Evolutionary conservation across 2,888 invertebrate species (phyloP).

Genomic region (Synergus japonicus): DNA sequence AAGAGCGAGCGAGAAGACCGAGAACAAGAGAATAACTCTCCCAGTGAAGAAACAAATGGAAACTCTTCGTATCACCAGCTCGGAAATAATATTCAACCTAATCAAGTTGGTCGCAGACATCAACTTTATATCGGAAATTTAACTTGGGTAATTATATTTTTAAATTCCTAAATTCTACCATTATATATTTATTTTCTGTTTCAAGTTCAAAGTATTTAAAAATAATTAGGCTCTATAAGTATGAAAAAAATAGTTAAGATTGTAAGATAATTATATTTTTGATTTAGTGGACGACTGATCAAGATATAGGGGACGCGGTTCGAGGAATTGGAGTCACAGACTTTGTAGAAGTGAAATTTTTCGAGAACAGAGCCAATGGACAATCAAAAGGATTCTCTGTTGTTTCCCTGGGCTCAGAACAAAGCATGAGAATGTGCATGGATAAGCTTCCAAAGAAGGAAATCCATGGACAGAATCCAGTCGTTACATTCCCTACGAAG

Average conservation of each 20-base stretch:
- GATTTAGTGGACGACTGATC: conserved; percentile 97
- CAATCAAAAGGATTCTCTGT: conserved; percentile 99
- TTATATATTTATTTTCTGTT: background rate
- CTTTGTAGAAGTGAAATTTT: conserved; percentile 98
- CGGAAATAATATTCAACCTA: conserved; percentile 84
- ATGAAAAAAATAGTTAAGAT: conserved; percentile 68
- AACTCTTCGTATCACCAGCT: conserved; percentile 84
- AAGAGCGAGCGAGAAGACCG: conserved; percentile 78
- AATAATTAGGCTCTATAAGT: background rate
- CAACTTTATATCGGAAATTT: conserved; percentile 98
- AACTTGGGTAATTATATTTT: conserved; percentile 89
- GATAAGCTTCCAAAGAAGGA: conserved; percentile 96
- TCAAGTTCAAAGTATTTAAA: background rate
- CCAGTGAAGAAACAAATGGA: conserved; percentile 86
- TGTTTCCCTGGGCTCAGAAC: conserved; percentile 95
- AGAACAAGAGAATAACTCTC: conserved; percentile 79
- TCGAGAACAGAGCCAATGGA: conserved; percentile 99
- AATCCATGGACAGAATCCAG: conserved; percentile 96
- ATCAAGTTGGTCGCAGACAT: conserved; percentile 87
- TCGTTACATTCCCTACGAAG: conserved; percentile 97
- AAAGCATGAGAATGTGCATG: conserved; percentile 92
- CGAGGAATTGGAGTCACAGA: conserved; percentile 93
- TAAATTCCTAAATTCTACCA: background rate
- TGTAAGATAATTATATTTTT: conserved; percentile 62
- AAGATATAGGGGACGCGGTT: conserved; percentile 94